phyloP scores from a whole-genome alignment of 2,888 invertebrate genomes.

The Gerris lacustris region DNA sequence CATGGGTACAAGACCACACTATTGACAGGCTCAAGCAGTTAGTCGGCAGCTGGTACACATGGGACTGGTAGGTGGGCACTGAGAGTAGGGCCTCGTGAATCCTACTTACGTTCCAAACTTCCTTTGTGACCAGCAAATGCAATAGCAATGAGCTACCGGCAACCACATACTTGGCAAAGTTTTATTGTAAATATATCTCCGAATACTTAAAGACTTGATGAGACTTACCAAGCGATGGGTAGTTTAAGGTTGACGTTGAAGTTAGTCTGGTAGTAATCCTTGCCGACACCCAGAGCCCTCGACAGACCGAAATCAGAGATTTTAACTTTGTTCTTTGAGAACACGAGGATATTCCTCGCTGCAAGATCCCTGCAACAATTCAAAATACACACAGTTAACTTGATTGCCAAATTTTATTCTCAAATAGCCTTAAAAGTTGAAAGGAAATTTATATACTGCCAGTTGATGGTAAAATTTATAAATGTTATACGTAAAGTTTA shows the following conservation, averaged over 20 bases:
- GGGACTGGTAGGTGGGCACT: too few species aligned
- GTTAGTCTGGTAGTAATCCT: conserved; percentile 97
- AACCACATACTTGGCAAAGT: too few species aligned
- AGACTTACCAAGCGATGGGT: conserved; percentile 84
- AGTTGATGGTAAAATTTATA: too few species aligned
- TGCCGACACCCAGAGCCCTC: conserved; percentile 88
- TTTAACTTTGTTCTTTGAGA: conserved; percentile 91
- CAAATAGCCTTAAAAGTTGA: not conserved
- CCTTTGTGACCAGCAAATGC: too few species aligned
- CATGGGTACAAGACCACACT: too few species aligned
- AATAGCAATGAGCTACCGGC: too few species aligned
- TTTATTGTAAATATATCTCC: too few species aligned
- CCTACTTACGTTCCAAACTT: too few species aligned
- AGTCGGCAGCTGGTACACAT: too few species aligned
- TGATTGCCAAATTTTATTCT: not conserved
- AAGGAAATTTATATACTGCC: not conserved
- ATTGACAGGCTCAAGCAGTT: too few species aligned
- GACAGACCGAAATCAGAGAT: conserved; percentile 97
- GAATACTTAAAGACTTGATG: not conserved
- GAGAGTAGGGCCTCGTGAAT: too few species aligned
- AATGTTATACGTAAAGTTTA: too few species aligned
- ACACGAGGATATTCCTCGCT: conserved; percentile 93
- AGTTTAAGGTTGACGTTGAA: conserved; percentile 93
- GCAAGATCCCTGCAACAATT: conserved; percentile 70
- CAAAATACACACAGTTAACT: conserved; percentile 11